Evolutionary conservation across 1,140 invertebrate genomes (phyloP).

Genomic region (Saccostrea echinata): DNA sequence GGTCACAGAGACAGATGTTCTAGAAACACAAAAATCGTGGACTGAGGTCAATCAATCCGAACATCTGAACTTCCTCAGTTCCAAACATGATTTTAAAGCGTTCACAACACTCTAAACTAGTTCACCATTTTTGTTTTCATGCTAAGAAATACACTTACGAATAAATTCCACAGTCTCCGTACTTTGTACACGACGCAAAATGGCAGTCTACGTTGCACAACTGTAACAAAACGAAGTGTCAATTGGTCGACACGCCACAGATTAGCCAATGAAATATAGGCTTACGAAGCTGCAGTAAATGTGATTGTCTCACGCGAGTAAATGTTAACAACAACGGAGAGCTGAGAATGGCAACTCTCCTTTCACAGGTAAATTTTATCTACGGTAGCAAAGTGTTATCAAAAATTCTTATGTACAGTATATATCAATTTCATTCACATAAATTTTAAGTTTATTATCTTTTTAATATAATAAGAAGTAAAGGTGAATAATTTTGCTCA

Average conservation of each 20-base stretch:
- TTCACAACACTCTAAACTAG: neutral
- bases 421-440: neutral
- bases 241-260: neutral
- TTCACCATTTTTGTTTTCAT: neutral
- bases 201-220: conserved; percentile 42
- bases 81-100: neutral
- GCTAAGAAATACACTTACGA: neutral
- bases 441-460: neutral
- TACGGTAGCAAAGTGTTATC: neutral
- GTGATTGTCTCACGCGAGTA: conserved; percentile 11
- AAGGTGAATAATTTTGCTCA: neutral
- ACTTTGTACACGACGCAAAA: conserved; percentile 44
- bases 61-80: too few relatives aligned
- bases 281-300: conserved; percentile 1
- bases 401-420: neutral
- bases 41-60: neutral
- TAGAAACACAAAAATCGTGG: conserved; percentile 28
- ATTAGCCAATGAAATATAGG: neutral
- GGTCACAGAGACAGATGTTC: neutral
- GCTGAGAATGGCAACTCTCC: neutral
- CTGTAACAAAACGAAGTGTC: neutral
- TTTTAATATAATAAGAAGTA: neutral
- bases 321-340: neutral
- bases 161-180: conserved; percentile 25
- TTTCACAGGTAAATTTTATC: neutral